Percentiles rank a stretch among this genome's conserved stretches.
These are phyloP conservation scores for Callithrix jacchus DNA, from an alignment of 2,113 vertebrate species.

Conservation along the genomic window DNA sequence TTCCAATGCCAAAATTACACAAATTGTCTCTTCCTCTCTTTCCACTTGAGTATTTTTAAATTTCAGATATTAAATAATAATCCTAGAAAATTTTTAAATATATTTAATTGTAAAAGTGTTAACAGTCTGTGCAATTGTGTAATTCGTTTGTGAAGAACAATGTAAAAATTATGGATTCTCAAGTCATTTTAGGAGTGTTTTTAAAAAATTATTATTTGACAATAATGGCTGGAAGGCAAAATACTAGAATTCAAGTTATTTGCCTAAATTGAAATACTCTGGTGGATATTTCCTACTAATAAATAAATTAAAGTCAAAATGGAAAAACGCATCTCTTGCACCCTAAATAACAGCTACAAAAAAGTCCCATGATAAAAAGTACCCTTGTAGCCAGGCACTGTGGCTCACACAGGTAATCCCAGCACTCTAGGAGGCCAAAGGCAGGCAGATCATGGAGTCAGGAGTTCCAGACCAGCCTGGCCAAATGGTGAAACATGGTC, in stretches of 20 bases:
- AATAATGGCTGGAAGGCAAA: background rate
- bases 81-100: background rate
- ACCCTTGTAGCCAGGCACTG: background rate
- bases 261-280: background rate
- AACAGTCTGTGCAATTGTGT: background rate
- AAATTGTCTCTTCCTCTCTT: background rate
- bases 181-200: background rate
- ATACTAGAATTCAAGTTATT: constrained; percentile 13
- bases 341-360: background rate
- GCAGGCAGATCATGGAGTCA: too few relatives aligned
- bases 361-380: background rate
- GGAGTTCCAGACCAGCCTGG: too few relatives aligned
- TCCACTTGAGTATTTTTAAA: background rate
- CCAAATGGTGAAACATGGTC: too few relatives aligned
- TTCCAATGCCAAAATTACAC: background rate
- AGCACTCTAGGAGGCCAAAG: too few relatives aligned
- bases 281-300: background rate
- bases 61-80: constrained; percentile 27
- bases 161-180: background rate
- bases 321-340: background rate
- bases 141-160: background rate
- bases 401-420: too few relatives aligned
- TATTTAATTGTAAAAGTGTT: background rate
- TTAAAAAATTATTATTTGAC: background rate
- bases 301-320: background rate